Base-by-base conservation (phyloP, 1,140 invertebrate species). In the Tachypleus tridentatus region DNA sequence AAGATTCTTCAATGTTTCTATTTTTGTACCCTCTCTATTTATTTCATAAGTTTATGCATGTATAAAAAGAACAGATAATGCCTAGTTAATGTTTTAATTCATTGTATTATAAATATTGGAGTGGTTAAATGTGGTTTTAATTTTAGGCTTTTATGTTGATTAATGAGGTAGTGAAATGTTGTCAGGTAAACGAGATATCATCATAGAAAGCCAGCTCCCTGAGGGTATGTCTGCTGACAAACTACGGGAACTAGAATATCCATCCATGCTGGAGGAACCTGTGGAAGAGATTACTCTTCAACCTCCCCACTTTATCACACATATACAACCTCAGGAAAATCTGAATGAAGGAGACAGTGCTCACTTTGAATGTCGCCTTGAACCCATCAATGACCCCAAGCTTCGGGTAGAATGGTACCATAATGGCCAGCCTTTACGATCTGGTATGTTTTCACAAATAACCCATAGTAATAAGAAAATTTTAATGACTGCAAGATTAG, bases 311-410 rank as follows among this genome's bases (percentile, higher is more conserved):
- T 95, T 94, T 73, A 84, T 90, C 11, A 89, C 89, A 4, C 89
- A 81, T 67, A 77, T 82, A 71, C 73, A 76, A 64, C 70, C 71
- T 11, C 67, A 69, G 49, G 68, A 69, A 10, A 69, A 69, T 51
- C 63, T 69, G n/a, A 53, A 65, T 58, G 93, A 97, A 79, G 88
- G 89, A 7, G 92, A 98, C 78, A 84, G 88, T 0, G 87, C 95
- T 0, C 86, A 92, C 62, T 98, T 99, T 74, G 93, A 98, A 77
- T 97, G 93, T 72, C 84, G 87, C 64, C 88, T 99, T 4, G 89
- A 95, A 74, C 97, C 96, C 1, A 90, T 93, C 77, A 89, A 91
- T 70, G 96, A 99, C 83, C 87, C 94, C 3, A 93, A 87, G 67
- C 80, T 98, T 67, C 83, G 85, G 47, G 87, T 97, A 51, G 90